Conservation (phyloP, 2,113 vertebrate genomes). For the Solea senegalensis region DNA sequence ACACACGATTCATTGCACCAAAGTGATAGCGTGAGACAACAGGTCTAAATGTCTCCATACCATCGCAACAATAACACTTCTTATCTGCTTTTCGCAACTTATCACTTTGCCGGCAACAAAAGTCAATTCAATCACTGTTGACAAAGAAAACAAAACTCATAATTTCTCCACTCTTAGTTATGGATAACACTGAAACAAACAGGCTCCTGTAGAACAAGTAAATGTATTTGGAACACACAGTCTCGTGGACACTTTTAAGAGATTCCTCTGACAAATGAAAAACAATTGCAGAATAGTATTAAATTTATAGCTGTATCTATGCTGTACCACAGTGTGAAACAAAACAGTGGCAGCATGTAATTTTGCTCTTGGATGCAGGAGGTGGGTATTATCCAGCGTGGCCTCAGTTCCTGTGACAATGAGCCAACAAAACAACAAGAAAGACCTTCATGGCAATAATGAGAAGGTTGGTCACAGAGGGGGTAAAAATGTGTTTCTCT, state of each 20-base stretch:
- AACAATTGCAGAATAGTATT: constrained; percentile 38
- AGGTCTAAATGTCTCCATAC: background rate
- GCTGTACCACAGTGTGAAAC: constrained; percentile 41
- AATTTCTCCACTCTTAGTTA: background rate
- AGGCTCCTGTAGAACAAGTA: constrained; percentile 6
- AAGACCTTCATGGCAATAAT: constrained; percentile 55
- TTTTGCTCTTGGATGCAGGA: constrained; percentile 37
- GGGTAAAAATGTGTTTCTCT: background rate
- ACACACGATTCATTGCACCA: background rate
- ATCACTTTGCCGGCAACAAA: constrained; percentile 12
- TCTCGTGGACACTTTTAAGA: constrained; percentile 34
- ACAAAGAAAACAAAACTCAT: constrained; percentile 13
- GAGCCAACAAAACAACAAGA: constrained; percentile 40
- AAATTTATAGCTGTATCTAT: constrained; percentile 36
- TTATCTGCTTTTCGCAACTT: constrained; percentile 6
- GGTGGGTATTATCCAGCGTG: constrained; percentile 46
- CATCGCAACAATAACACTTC: background rate
- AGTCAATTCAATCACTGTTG: constrained; percentile 5
- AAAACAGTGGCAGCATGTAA: constrained; percentile 44
- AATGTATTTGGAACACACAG: constrained; percentile 30
- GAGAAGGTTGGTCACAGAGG: constrained; percentile 35
- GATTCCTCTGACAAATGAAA: constrained; percentile 41
- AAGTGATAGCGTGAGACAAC: background rate
- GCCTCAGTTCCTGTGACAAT: constrained; percentile 39
- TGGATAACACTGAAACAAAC: constrained; percentile 13